Percentiles rank a stretch among this genome's conserved stretches.
These are phyloP conservation scores for Grantiella picta DNA, from an alignment of 2,113 vertebrate species.

Conservation along the genomic window DNA sequence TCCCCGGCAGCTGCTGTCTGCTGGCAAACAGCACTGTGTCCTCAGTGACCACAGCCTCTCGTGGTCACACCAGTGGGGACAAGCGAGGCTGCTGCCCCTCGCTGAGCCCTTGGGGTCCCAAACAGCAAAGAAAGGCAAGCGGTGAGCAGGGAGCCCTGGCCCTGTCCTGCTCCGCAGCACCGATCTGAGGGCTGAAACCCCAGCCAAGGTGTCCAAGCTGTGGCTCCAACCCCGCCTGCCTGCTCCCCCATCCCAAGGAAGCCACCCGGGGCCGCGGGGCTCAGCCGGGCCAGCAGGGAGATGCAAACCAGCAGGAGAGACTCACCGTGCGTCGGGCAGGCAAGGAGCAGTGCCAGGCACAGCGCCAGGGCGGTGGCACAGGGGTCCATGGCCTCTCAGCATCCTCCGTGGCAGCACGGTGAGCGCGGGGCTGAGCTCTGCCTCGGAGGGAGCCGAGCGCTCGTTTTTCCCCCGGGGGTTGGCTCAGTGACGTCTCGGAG, in stretches of 20 bases:
- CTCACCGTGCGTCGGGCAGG: neutral
- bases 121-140: fast-evolving
- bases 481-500: conserved; percentile 54
- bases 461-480: conserved; percentile 42
- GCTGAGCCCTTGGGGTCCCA: neutral
- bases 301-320: fast-evolving
- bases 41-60: fast-evolving
- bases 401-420: neutral
- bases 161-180: fast-evolving
- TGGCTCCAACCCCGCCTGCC: fast-evolving
- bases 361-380: neutral
- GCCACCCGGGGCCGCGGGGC: fast-evolving
- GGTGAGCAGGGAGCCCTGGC: neutral
- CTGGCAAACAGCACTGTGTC: fast-evolving
- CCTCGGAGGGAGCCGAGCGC: fast-evolving
- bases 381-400: neutral
- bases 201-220: fast-evolving
- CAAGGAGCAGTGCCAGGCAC: neutral
- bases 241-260: fast-evolving
- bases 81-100: neutral
- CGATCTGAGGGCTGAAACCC: neutral
- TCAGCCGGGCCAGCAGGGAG: fast-evolving
- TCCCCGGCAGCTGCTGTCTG: neutral
- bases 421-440: neutral
- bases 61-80: fast-evolving